Percentiles rank a stretch among this genome's conserved stretches.
Evolutionary conservation across 2,888 invertebrate species (phyloP).

Genomic region (Diploptera punctata): DNA sequence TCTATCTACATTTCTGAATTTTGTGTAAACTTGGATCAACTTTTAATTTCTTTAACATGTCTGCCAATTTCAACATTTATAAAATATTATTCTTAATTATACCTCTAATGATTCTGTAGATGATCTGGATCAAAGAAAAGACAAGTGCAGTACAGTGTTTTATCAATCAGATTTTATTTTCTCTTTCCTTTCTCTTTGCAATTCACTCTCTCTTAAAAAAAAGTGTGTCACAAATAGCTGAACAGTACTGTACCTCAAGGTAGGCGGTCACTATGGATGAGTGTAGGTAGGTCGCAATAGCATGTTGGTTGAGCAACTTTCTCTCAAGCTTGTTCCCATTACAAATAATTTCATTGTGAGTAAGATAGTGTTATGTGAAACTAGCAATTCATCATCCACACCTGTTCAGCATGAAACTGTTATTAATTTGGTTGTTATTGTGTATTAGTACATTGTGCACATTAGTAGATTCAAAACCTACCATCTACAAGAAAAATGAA

Average conservation of each 20-base stretch:
- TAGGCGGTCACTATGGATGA: slow-evolving; percentile 6
- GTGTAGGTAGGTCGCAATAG: slow-evolving; percentile 12
- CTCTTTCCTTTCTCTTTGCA: too few species aligned
- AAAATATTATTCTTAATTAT: too few species aligned
- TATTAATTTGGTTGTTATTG: background rate
- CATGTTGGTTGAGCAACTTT: slow-evolving; percentile 19
- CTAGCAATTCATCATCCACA: background rate
- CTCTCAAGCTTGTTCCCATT: slow-evolving; percentile 3
- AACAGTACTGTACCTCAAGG: background rate
- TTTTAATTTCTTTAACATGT: too few species aligned
- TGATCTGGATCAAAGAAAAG: too few species aligned
- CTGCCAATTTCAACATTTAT: too few species aligned
- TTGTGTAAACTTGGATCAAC: too few species aligned
- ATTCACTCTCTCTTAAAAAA: too few species aligned
- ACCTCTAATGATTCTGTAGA: too few species aligned
- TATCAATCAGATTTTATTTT: too few species aligned
- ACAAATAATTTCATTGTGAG: background rate
- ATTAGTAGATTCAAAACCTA: slow-evolving; percentile 48
- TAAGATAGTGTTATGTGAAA: slow-evolving; percentile 2
- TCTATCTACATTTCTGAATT: too few species aligned
- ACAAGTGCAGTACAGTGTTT: too few species aligned
- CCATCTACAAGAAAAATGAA: slow-evolving; percentile 60
- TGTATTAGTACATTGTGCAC: background rate
- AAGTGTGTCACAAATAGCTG: background rate
- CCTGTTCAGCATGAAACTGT: background rate